Evolutionary conservation across 2,113 vertebrate genomes (phyloP), one percentile per base, ranked within the genome.

Genomic region (Burhinus oedicnemus): DNA sequence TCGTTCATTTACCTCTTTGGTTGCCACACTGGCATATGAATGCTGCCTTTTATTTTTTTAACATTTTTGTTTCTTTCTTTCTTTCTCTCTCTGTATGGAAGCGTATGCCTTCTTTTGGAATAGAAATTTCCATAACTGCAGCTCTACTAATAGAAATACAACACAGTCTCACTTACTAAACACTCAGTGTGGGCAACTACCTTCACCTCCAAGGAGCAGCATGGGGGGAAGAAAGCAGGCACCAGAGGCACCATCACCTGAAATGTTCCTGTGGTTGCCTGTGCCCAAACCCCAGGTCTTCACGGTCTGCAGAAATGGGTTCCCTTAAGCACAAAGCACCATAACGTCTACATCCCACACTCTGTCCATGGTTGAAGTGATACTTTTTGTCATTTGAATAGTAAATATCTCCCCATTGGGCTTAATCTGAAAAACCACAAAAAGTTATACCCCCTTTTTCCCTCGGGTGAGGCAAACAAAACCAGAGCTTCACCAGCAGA

Each of bases 181-280:
- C 7, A 3, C 22, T 42, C 26, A 8, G 22, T 11, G 40, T 57
- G 45, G 61, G n/a, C 11, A 77, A 55, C 38, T 22, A 42, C 22
- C 54, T 72, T 51, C 68, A 83, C 57, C 76, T 64, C n/a, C 66
- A 58, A 30, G 57, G 29, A 71, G 10, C 2, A 1, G 36, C 14
- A 26, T 0, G 8, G 12, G 21, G 8, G 9, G 11, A 29, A 30
- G 47, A 44, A n/a, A n/a, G n/a, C n/a, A n/a, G n/a, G n/a, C n/a
- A n/a, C n/a, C n/a, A n/a, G n/a, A n/a, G n/a, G n/a, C n/a, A 42
- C 21, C 12, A 66, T 76, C 8, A 10, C 49, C 27, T 2, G 1
- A 42, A 8, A 8, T 5, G 25, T 62, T 84, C 8, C 3, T n/a
- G 30, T 30, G 34, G 38, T 17, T n/a, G 44, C 32, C 51, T 66